A percentile compares a stretch with the other conserved stretches of the same genome.
These are phyloP conservation scores for Laterallus jamaicensis DNA, from an alignment of 2,113 vertebrate genomes.

Conservation along the genomic window DNA sequence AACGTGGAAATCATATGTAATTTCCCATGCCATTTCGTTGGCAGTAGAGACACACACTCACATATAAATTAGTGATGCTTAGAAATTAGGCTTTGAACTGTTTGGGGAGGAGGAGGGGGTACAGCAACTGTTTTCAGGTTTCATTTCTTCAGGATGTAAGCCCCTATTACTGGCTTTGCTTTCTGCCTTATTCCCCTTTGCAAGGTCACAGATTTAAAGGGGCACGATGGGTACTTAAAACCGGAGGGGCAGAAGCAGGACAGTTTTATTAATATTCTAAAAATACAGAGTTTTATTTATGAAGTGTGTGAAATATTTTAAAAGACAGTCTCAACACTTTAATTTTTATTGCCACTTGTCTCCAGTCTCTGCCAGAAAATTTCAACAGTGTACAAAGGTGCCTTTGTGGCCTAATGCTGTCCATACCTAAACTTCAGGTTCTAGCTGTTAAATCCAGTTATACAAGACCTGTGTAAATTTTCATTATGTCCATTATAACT, in stretches of 20 bases:
- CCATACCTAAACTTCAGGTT: slow-evolving; percentile 23
- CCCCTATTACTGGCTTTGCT: neutral
- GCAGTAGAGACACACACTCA: neutral
- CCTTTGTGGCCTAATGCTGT: slow-evolving; percentile 45
- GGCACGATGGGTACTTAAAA: neutral
- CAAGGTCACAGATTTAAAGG: slow-evolving; percentile 11
- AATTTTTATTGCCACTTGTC: slow-evolving; percentile 68
- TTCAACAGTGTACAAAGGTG: slow-evolving; percentile 33
- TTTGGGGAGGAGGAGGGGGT: neutral
- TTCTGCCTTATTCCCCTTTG: slow-evolving; percentile 10
- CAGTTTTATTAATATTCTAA: slow-evolving; percentile 61
- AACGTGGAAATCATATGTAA: neutral
- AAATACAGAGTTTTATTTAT: slow-evolving; percentile 60
- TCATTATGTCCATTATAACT: slow-evolving; percentile 26
- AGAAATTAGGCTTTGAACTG: neutral
- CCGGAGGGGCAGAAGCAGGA: neutral
- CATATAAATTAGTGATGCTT: neutral
- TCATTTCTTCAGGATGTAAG: neutral
- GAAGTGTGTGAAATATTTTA: slow-evolving; percentile 58
- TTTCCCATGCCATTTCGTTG: neutral
- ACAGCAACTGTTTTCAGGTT: neutral
- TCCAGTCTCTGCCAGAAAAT: slow-evolving; percentile 22
- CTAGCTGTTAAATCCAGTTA: neutral
- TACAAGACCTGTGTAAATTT: slow-evolving; percentile 51
- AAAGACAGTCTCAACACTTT: slow-evolving; percentile 65